These are phyloP conservation scores for Tetragonula carbonaria DNA, from an alignment of 2,888 invertebrate genomes.

Conservation along the genomic window DNA sequence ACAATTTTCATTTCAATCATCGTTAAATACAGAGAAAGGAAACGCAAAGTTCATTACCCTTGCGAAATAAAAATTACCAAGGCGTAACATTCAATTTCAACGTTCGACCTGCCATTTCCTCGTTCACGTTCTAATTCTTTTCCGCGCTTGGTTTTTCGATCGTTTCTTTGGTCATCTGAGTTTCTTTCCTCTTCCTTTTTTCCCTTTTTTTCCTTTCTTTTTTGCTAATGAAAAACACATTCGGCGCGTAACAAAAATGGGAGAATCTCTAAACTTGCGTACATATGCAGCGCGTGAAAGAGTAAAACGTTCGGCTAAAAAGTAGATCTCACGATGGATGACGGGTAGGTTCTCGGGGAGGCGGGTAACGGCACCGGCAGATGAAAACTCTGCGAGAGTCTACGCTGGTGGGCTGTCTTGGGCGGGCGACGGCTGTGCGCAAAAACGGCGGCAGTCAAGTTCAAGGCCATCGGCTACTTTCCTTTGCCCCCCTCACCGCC, in stretches of 20 bases:
- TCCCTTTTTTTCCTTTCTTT: background rate
- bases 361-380: conserved; percentile 1
- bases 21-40: background rate
- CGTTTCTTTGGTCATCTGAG: background rate
- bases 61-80: background rate
- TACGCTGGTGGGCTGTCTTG: conserved; percentile 77
- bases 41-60: background rate
- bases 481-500: conserved; percentile 26
- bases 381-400: conserved; percentile 53
- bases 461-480: conserved; percentile 76
- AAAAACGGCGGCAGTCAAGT: conserved; percentile 81
- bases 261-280: background rate
- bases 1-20: background rate
- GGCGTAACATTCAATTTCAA: background rate
- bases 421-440: conserved; percentile 75
- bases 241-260: background rate
- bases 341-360: background rate
- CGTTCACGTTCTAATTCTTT: background rate
- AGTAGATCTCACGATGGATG: background rate
- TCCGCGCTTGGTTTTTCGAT: background rate
- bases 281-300: background rate
- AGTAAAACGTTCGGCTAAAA: background rate
- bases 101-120: background rate
- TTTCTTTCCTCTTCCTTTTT: background rate
- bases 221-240: background rate